phyloP scores from a whole-genome alignment of 2,113 vertebrate genomes.

The Entomyzon cyanotis region DNA sequence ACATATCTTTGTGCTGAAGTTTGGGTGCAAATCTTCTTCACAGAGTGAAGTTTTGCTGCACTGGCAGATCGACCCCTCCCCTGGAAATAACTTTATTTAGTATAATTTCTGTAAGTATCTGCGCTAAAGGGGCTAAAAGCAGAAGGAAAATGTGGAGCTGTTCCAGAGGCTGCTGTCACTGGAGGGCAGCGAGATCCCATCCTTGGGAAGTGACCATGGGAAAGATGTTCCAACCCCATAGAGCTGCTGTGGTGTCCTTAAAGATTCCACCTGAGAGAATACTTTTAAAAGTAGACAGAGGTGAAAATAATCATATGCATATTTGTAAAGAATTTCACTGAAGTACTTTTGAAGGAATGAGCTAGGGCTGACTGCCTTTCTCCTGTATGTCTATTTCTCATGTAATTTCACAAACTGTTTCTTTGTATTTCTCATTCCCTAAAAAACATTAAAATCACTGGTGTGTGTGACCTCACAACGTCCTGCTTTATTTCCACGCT shows the following conservation, averaged over 20 bases:
- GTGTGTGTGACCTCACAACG: neutral
- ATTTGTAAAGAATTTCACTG: neutral
- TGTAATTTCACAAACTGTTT: neutral
- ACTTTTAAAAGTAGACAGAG: neutral
- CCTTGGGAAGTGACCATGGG: no score
- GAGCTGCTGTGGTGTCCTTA: fast-evolving
- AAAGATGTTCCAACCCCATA: neutral
- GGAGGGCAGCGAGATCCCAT: slow-evolving; percentile 35
- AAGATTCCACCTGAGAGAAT: neutral
- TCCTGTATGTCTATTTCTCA: fast-evolving
- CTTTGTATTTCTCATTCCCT: neutral
- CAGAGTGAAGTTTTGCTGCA: neutral
- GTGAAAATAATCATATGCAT: fast-evolving
- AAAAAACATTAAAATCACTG: neutral
- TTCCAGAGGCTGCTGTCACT: neutral
- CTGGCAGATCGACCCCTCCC: neutral
- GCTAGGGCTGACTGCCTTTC: neutral
- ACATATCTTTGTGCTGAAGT: neutral
- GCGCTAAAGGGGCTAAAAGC: neutral
- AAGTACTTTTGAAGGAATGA: neutral
- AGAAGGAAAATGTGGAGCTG: neutral
- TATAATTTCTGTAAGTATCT: fast-evolving
- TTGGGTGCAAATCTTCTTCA: neutral
- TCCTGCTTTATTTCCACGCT: fast-evolving
- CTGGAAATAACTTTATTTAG: neutral